phyloP scores from a whole-genome alignment of 2,888 invertebrate genomes.

The Tineola bisselliella region DNA sequence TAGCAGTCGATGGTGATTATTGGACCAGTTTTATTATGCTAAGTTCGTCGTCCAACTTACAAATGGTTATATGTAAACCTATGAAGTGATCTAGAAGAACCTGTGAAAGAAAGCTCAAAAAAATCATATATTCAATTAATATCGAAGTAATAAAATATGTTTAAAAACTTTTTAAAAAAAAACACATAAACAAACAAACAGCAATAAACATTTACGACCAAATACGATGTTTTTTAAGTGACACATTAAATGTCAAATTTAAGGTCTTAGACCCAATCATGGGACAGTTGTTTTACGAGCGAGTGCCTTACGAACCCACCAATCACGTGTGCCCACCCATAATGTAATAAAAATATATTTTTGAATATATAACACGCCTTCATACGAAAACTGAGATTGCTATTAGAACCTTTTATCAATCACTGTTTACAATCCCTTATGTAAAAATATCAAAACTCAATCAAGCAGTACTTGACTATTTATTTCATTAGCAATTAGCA shows the following conservation, averaged over 20 bases:
- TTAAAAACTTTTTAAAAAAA: background rate
- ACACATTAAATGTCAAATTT: constrained; percentile 47
- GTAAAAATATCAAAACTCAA: no score
- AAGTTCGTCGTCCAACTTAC: no score
- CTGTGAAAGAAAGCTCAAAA: no score
- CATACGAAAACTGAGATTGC: no score
- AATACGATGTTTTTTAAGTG: constrained; percentile 15
- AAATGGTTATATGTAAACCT: no score
- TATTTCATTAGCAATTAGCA: no score
- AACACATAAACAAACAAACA: constrained; percentile 6
- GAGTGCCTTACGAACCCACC: background rate
- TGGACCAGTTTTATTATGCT: no score
- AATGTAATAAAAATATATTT: background rate
- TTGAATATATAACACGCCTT: background rate
- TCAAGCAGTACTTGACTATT: no score
- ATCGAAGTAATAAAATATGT: background rate
- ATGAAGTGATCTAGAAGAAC: no score
- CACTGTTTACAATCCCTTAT: no score
- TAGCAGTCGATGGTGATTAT: no score
- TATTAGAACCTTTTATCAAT: no score
- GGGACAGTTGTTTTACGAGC: constrained; percentile 41
- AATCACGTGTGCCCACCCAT: background rate
- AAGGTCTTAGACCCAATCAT: constrained; percentile 46
- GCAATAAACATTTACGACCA: constrained; percentile 1
- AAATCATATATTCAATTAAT: background rate